Evolutionary conservation across 2,797 vertebrate genomes (phyloP).

Genomic region (Crenuchus spilurus): DNA sequence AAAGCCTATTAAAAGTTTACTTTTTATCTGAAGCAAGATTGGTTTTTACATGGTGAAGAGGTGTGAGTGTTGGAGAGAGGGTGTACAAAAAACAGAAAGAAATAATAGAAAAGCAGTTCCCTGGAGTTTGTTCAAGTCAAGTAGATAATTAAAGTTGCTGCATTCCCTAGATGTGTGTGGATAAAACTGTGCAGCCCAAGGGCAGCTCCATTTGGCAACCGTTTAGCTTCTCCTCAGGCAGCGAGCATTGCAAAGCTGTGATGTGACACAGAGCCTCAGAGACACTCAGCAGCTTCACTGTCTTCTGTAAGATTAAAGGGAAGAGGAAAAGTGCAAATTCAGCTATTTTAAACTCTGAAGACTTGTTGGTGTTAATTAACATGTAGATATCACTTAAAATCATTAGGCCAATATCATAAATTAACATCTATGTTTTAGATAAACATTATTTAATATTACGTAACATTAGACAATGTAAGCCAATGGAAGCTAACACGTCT

Average conservation of each 20-base stretch:
- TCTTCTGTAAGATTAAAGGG: background rate
- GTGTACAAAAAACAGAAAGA: background rate
- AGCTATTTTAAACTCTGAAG: slow-evolving; percentile 4
- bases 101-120: slow-evolving; percentile 24
- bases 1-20: slow-evolving; percentile 32
- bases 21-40: slow-evolving; percentile 34
- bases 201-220: slow-evolving; percentile 17
- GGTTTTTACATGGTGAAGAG: background rate
- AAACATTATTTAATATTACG: too few relatives aligned
- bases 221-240: slow-evolving; percentile 28
- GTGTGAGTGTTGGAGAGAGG: background rate
- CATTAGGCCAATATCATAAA: too few relatives aligned
- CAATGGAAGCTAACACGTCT: too few relatives aligned
- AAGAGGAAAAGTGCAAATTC: slow-evolving; percentile 4
- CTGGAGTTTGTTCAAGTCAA: slow-evolving; percentile 22
- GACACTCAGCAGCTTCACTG: slow-evolving; percentile 14
- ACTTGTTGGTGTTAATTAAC: too few relatives aligned
- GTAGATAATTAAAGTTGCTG: slow-evolving; percentile 42
- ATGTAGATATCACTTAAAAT: background rate
- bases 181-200: slow-evolving; percentile 5
- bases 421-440: too few relatives aligned
- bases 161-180: slow-evolving; percentile 12
- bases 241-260: slow-evolving; percentile 3
- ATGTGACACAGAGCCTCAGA: slow-evolving; percentile 24
- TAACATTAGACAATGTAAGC: too few relatives aligned